phyloP scores from a whole-genome alignment of 2,113 vertebrate species.

The Nipponia nippon region DNA sequence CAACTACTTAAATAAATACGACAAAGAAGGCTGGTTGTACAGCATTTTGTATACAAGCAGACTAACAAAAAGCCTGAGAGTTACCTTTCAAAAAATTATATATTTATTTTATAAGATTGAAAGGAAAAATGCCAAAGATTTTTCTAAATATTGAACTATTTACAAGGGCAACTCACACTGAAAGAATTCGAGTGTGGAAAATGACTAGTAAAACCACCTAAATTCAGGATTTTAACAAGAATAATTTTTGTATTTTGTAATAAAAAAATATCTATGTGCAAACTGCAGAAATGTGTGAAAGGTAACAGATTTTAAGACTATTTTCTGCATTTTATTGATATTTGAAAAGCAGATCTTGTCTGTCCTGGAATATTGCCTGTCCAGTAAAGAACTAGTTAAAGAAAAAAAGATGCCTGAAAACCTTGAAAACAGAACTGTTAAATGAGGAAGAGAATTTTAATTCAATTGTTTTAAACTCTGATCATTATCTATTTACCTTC shows the following conservation, averaged over 20 bases:
- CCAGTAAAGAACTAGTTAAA: neutral
- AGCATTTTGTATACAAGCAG: neutral
- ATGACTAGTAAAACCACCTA: neutral
- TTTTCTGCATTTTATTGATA: neutral
- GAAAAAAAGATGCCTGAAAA: neutral
- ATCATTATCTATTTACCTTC: neutral
- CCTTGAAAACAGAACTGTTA: neutral
- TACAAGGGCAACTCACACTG: neutral
- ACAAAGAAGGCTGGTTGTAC: neutral
- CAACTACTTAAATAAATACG: neutral
- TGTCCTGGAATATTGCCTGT: neutral
- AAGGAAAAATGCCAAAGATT: neutral
- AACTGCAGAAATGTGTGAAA: neutral
- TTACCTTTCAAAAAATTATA: neutral
- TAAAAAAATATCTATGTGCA: neutral
- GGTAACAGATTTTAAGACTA: neutral
- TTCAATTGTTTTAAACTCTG: neutral
- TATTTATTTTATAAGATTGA: neutral
- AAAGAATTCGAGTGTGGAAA: neutral
- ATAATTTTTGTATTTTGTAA: neutral
- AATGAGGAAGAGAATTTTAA: neutral
- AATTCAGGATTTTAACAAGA: neutral
- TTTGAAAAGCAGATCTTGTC: neutral
- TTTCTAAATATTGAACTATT: neutral
- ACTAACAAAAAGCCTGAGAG: neutral